Conservation (phyloP, 2,888 invertebrate species). For the Sycophila texana region DNA sequence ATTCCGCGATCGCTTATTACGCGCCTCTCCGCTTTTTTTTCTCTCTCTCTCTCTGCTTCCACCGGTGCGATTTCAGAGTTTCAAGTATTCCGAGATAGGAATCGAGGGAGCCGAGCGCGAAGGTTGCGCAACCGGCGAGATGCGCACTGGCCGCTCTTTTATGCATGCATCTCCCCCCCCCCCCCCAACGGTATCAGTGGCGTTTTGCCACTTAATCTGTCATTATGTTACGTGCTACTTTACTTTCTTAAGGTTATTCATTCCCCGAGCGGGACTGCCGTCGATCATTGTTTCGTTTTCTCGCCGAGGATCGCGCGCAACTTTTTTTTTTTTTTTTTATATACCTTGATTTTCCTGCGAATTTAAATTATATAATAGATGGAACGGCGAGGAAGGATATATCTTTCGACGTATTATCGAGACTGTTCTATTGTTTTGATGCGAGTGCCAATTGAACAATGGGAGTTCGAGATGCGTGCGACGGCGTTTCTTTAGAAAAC, state of each 20-base stretch:
- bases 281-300: no score
- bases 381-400: no score
- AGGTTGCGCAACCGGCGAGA: conserved; percentile 11
- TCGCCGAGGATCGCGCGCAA: no score
- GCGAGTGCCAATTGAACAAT: no score
- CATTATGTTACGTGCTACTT: conserved; percentile 26
- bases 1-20: neutral
- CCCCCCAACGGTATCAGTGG: conserved; percentile 7
- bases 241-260: conserved; percentile 2
- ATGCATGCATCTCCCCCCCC: neutral
- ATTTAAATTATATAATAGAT: no score
- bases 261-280: neutral
- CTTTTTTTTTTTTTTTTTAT: no score
- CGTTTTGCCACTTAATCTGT: conserved; percentile 23
- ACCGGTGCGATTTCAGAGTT: conserved; percentile 11
- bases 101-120: conserved; percentile 15
- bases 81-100: conserved; percentile 11
- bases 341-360: no score
- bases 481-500: no score
- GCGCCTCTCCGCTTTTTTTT: neutral
- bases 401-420: no score
- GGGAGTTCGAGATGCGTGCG: no score
- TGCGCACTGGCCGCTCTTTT: neutral
- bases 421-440: no score
- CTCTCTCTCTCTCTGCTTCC: conserved; percentile 1